Base-by-base conservation (phyloP, 2,888 invertebrate genomes). In the Siphlonurus alternatus region DNA sequence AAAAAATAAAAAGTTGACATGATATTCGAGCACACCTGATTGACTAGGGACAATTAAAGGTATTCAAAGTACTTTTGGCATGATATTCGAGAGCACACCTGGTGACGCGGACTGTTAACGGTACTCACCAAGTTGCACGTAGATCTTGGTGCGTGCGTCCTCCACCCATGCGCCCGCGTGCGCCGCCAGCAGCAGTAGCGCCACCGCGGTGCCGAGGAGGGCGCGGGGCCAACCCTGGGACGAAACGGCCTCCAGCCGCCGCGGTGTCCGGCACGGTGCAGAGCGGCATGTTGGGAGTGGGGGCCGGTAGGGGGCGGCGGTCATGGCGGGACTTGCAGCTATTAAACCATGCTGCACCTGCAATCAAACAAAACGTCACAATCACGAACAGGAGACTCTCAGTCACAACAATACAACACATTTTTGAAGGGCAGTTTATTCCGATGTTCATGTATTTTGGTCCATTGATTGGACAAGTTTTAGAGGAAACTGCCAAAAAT, bases 121-220 rank as follows among this genome's bases (percentile, higher is more conserved):
- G 61, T 62, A 64, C 64, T 64, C 61, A 64, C 64, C 64, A 5
- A 64, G 38, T 61, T 64, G 64, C 54, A 64, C 64, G 61, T 64
- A 64, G 53, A 64, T 62, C 59, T 64, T 64, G 61, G 64, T 64
- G 23, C 64, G 64, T 23, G 51, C 64, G 61, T 64, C 64, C 51
- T 64, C 64, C 24, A 64, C 64, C 64, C 64, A 64, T 25, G 64
- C 64, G 54, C 53, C 61, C 22, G 61, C 54, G 61, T 64, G 61
- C 59, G 38, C 61, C 56, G 54, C 53, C 25, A 64, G 54, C 25
- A 64, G 25, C 23, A 64, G 61, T 38, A 64, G 64, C 56, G 54
- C 51, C 19, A 59, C 51, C 53, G 53, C 23, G 38, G 53, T 5
- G 51, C 59, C n/a, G 24, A 64, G 53, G 51, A 18, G 38, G 23